Evolutionary conservation across 2,888 invertebrate genomes (phyloP).

Genomic region (Ecliptopera silaceata): DNA sequence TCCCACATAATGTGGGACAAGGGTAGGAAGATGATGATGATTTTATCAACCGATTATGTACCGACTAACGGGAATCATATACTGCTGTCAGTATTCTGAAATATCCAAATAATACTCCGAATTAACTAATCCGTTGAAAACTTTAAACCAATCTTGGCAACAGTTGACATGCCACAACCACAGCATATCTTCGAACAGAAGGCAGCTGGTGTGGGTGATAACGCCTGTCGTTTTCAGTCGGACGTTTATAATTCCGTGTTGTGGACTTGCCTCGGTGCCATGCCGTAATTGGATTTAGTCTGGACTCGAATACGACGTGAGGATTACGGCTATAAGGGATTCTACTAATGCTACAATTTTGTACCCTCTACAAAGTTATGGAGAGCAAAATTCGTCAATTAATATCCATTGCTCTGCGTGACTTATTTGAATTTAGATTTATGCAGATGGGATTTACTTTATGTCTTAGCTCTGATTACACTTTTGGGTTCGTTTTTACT

Average conservation of each 20-base stretch:
- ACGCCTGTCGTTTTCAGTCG: constrained; percentile 33
- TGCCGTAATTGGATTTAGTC: constrained; percentile 76
- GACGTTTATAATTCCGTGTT: constrained; percentile 42
- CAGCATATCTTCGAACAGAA: constrained; percentile 16
- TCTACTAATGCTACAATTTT: constrained; percentile 59
- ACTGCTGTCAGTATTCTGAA: too few relatives aligned
- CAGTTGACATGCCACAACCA: constrained; percentile 13
- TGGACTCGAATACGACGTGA: constrained; percentile 70
- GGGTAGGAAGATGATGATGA: too few relatives aligned
- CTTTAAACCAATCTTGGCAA: constrained; percentile 14
- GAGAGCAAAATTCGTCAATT: constrained; percentile 41
- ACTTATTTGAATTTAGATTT: constrained; percentile 31
- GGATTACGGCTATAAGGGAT: constrained; percentile 66
- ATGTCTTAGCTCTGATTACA: not conserved
- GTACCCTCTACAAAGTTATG: constrained; percentile 40
- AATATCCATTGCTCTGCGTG: constrained; percentile 36
- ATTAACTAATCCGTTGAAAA: constrained; percentile 18
- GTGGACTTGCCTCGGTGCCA: constrained; percentile 34
- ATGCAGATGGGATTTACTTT: constrained; percentile 5
- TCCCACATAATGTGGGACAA: too few relatives aligned
- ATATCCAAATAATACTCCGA: too few relatives aligned
- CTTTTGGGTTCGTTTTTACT: too few relatives aligned
- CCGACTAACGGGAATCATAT: too few relatives aligned
- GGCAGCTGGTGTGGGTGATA: constrained; percentile 21
- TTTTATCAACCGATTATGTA: too few relatives aligned